Percentiles rank a stretch among this genome's conserved stretches.
Evolutionary conservation across 2,113 vertebrate genomes (phyloP).

Genomic region (Podocnemis expansa): DNA sequence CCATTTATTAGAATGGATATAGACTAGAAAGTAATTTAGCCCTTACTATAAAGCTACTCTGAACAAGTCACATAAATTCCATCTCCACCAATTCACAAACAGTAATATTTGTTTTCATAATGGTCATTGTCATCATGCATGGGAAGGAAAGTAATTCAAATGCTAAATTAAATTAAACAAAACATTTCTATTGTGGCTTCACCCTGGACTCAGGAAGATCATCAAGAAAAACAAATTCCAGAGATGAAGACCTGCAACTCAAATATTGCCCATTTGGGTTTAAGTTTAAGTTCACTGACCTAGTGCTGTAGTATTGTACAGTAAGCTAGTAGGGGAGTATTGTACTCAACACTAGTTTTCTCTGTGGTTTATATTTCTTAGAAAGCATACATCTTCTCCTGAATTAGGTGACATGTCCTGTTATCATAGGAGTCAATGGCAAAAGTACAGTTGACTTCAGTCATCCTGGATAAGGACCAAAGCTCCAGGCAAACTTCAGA

Average conservation of each 20-base stretch:
- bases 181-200: neutral
- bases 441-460: neutral
- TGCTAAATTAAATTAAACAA: neutral
- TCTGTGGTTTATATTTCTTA: rapidly evolving
- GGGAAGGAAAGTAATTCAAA: rapidly evolving
- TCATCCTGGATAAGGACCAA: rapidly evolving
- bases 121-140: neutral
- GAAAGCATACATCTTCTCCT: neutral
- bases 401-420: neutral
- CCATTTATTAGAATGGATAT: neutral
- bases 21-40: neutral
- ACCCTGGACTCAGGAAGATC: rapidly evolving
- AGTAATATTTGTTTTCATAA: neutral
- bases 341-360: neutral
- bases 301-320: neutral
- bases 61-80: neutral
- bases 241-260: rapidly evolving
- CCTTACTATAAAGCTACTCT: neutral
- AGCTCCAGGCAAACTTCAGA: neutral
- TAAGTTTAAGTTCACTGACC: rapidly evolving
- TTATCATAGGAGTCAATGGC: neutral
- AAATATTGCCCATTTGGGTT: rapidly evolving
- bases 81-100: neutral
- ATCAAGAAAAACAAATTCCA: neutral
- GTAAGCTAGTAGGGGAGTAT: neutral